Evolutionary conservation across 2,888 invertebrate species (phyloP).

Genomic region (Mimachlamys varia): DNA sequence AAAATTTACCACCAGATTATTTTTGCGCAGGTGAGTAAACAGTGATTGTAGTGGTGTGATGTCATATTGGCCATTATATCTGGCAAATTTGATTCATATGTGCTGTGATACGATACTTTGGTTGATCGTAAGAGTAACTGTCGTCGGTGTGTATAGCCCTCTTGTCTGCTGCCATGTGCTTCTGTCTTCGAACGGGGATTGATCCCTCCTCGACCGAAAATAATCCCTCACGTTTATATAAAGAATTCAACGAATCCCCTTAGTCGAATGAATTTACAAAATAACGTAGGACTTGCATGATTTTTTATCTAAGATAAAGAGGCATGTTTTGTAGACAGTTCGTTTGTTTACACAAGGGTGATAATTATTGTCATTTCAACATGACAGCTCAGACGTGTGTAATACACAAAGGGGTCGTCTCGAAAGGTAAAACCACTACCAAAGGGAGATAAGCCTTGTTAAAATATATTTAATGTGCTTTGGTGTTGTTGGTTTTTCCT

Average conservation of each 20-base stretch:
- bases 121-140: neutral
- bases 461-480: neutral
- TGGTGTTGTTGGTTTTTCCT: neutral
- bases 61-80: neutral
- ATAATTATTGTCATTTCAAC: conserved; percentile 34
- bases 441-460: neutral
- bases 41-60: neutral
- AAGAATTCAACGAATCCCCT: neutral
- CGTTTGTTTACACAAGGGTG: conserved; percentile 25
- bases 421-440: neutral
- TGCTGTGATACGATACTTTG: neutral
- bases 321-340: neutral
- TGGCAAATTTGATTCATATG: neutral
- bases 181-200: neutral
- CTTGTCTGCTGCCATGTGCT: conserved; percentile 27
- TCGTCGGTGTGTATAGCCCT: conserved; percentile 7
- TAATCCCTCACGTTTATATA: neutral
- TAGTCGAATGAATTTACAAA: neutral
- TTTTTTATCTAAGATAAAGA: neutral
- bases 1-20: conserved; percentile 67
- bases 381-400: conserved; percentile 31
- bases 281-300: neutral
- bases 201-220: neutral
- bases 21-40: conserved; percentile 71
- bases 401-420: neutral